phyloP scores from a whole-genome alignment of 1,140 invertebrate genomes.

The Pogonomyrmex barbatus region DNA sequence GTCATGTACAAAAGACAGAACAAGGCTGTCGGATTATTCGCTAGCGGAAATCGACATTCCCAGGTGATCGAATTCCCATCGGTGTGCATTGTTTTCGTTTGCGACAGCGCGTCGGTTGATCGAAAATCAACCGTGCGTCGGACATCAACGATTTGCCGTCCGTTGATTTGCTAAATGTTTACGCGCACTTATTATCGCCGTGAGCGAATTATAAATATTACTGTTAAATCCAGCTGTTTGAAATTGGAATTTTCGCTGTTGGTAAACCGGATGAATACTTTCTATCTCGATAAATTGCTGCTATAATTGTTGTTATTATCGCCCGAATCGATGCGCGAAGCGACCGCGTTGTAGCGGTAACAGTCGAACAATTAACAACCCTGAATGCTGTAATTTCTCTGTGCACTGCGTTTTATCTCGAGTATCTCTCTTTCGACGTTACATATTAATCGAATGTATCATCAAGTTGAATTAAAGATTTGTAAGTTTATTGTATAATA shows the following conservation, averaged over 20 bases:
- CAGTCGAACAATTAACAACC: slow-evolving; percentile 42
- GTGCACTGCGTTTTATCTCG: slow-evolving; percentile 25
- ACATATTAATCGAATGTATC: slow-evolving; percentile 26
- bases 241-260: slow-evolving; percentile 33
- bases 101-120: slow-evolving; percentile 43
- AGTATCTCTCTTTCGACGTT: slow-evolving; percentile 6
- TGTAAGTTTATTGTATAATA: background rate
- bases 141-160: slow-evolving; percentile 21
- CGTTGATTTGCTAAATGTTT: slow-evolving; percentile 50
- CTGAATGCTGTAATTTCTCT: slow-evolving; percentile 31
- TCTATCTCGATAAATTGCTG: slow-evolving; percentile 51
- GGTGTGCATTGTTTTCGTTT: slow-evolving; percentile 45
- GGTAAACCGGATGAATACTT: slow-evolving; percentile 54
- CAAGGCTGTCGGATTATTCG: slow-evolving; percentile 58
- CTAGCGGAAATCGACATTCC: slow-evolving; percentile 41
- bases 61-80: slow-evolving; percentile 53
- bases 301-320: slow-evolving; percentile 51
- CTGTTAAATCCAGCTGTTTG: slow-evolving; percentile 52
- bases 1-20: slow-evolving; percentile 34
- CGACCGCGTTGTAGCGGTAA: background rate
- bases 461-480: slow-evolving; percentile 26
- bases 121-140: slow-evolving; percentile 46
- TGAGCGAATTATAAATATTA: slow-evolving; percentile 58
- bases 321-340: slow-evolving; percentile 4
- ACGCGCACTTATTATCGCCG: slow-evolving; percentile 54